Evolutionary conservation across 2,888 invertebrate genomes (phyloP).

Genomic region (Pristionchus arcanus): DNA sequence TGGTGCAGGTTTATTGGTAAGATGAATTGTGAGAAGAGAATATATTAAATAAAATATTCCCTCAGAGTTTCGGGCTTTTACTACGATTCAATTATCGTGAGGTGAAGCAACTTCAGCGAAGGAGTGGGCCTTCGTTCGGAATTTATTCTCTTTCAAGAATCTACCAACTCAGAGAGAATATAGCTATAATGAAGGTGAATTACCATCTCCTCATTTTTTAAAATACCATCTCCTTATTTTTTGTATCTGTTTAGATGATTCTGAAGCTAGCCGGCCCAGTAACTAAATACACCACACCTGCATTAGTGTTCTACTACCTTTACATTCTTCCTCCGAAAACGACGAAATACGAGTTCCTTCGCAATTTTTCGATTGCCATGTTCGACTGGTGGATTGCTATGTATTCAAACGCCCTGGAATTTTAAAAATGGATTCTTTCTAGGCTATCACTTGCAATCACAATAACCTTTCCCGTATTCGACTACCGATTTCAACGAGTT

Average conservation of each 20-base stretch:
- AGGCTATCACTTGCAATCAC: not conserved
- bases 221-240: too few relatives aligned
- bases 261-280: not conserved
- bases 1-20: not conserved
- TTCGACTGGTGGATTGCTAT: conserved; percentile 37
- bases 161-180: not conserved
- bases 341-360: not conserved
- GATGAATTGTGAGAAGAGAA: not conserved
- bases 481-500: conserved; percentile 1
- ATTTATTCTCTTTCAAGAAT: not conserved
- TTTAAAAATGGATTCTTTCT: not conserved
- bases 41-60: not conserved
- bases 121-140: not conserved
- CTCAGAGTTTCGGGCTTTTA: not conserved
- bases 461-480: not conserved
- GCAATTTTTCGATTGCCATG: not conserved
- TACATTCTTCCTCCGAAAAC: conserved; percentile 20
- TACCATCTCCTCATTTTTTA: not conserved
- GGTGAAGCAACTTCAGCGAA: not conserved
- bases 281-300: not conserved
- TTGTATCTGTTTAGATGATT: not conserved
- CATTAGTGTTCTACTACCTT: conserved; percentile 10
- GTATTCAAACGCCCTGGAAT: not conserved
- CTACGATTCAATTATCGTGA: not conserved
- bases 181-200: not conserved